Evolutionary conservation across 2,113 vertebrate genomes (phyloP).

Genomic region (Prolemur simus): DNA sequence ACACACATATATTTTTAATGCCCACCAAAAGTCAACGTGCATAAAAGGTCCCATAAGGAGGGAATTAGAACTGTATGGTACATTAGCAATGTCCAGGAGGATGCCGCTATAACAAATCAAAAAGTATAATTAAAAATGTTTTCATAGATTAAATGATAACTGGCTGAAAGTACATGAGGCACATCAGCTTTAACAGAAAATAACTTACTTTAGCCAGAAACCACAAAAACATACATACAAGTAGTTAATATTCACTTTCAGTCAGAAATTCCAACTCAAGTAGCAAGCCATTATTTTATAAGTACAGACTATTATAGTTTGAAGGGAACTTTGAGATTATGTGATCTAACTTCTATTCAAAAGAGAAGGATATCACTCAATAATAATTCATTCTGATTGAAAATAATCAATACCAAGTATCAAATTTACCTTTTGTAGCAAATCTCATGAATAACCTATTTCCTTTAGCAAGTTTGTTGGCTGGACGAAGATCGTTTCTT

Average conservation of each 20-base stretch:
- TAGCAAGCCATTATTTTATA: background rate
- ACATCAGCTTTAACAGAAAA: slow-evolving; percentile 36
- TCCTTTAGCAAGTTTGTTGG: slow-evolving; percentile 93
- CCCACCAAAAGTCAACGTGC: background rate
- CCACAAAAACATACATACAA: background rate
- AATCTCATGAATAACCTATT: slow-evolving; percentile 95
- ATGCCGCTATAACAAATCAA: background rate
- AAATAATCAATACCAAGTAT: slow-evolving; percentile 13
- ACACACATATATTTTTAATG: background rate
- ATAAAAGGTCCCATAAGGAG: background rate
- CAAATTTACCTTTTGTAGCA: slow-evolving; percentile 92
- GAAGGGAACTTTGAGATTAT: slow-evolving; percentile 10
- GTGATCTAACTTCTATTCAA: slow-evolving; percentile 24
- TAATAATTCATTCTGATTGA: slow-evolving; percentile 33
- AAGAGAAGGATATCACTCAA: slow-evolving; percentile 22
- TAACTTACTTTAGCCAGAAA: slow-evolving; percentile 16
- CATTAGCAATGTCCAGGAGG: background rate
- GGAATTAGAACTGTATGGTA: background rate
- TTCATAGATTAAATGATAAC: background rate
- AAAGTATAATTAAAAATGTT: background rate
- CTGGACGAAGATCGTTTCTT: slow-evolving; percentile 93
- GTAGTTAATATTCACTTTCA: slow-evolving; percentile 3
- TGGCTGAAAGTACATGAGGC: background rate
- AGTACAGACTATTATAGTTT: background rate
- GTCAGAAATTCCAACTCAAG: slow-evolving; percentile 21